Conservation (phyloP, 2,888 invertebrate species). For the Cephus nigrinus region DNA sequence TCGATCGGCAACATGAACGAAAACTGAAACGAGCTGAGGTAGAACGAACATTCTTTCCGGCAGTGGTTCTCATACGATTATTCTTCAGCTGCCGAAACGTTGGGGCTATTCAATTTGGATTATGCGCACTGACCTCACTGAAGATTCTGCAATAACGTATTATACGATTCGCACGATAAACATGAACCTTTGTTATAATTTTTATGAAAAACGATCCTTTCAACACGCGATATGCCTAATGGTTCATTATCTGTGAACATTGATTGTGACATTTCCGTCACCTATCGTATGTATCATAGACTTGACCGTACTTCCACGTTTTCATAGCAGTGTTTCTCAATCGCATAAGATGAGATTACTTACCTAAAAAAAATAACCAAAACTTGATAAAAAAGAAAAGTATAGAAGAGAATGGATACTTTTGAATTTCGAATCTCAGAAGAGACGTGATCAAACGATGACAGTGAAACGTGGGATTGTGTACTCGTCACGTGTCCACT, state of each 20-base stretch:
- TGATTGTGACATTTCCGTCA: background rate
- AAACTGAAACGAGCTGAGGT: slow-evolving; percentile 23
- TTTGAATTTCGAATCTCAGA: background rate
- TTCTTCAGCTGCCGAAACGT: background rate
- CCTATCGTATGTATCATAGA: background rate
- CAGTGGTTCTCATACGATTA: slow-evolving; percentile 21
- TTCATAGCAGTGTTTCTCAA: background rate
- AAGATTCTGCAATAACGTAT: background rate
- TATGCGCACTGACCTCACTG: background rate
- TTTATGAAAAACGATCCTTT: background rate
- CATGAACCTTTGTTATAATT: background rate
- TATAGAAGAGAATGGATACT: background rate
- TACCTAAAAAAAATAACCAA: background rate
- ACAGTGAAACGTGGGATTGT: background rate
- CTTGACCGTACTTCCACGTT: background rate
- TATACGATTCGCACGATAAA: background rate
- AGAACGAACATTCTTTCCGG: slow-evolving; percentile 25
- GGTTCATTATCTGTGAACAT: background rate
- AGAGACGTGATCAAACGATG: background rate
- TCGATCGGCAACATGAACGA: slow-evolving; percentile 21
- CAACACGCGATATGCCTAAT: background rate
- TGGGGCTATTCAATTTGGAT: background rate
- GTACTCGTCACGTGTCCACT: background rate
- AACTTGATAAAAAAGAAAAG: background rate
- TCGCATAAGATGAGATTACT: background rate